phyloP scores from a whole-genome alignment of 1,140 invertebrate species.

The Drosophila rhopaloa region DNA sequence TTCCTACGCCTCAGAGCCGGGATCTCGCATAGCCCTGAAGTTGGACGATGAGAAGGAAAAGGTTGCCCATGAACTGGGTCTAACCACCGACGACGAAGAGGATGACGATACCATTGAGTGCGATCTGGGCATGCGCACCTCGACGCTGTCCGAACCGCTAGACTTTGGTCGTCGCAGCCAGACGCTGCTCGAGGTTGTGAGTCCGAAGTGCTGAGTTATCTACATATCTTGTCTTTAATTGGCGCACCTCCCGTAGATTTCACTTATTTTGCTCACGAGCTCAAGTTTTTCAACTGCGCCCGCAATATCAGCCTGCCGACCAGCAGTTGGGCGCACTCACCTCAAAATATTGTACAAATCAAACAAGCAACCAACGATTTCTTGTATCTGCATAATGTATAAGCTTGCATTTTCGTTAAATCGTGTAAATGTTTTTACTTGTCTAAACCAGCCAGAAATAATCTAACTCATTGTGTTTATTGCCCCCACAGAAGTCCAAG shows the following conservation, averaged over 20 bases:
- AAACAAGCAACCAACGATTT: slow-evolving; percentile 13
- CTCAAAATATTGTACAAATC: slow-evolving; percentile 31
- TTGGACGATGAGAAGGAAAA: slow-evolving; percentile 64
- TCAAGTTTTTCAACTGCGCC: slow-evolving; percentile 22
- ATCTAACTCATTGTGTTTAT: not conserved
- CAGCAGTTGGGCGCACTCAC: slow-evolving; percentile 64
- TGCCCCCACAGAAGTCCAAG: slow-evolving; percentile 62
- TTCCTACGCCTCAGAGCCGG: slow-evolving; percentile 81
- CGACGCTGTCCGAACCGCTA: slow-evolving; percentile 84
- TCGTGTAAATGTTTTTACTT: slow-evolving; percentile 46
- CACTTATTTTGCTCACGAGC: slow-evolving; percentile 52
- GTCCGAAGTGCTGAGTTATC: slow-evolving; percentile 56
- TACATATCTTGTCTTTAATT: slow-evolving; percentile 56
- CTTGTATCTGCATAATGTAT: slow-evolving; percentile 45
- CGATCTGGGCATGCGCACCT: slow-evolving; percentile 66
- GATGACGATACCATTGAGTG: slow-evolving; percentile 75
- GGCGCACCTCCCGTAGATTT: slow-evolving; percentile 57
- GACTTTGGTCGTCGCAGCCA: slow-evolving; percentile 81
- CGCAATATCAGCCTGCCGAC: slow-evolving; percentile 47
- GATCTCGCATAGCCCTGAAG: slow-evolving; percentile 74
- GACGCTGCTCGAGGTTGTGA: slow-evolving; percentile 75
- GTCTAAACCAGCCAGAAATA: not conserved
- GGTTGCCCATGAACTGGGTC: slow-evolving; percentile 14
- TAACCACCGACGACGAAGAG: slow-evolving; percentile 37
- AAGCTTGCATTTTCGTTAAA: slow-evolving; percentile 60